Base-by-base conservation (phyloP, 2,888 invertebrate species). In the Leucoma salicis region DNA sequence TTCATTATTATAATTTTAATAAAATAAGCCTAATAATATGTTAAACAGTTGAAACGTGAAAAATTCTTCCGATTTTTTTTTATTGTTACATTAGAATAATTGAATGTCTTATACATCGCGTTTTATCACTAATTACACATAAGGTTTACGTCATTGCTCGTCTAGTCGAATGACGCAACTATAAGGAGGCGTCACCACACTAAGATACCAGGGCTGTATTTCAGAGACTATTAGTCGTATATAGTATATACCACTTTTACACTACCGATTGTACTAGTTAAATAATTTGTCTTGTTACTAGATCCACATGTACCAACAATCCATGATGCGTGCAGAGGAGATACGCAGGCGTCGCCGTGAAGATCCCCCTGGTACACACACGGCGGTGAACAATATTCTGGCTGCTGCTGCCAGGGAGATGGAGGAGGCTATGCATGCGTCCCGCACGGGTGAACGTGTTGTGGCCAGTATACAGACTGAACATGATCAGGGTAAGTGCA, bases 231-330 rank as follows among this genome's bases (percentile, higher is more conserved):
- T n/a, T n/a, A n/a, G n/a, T n/a, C n/a, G n/a, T n/a, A n/a, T n/a
- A n/a, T n/a, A n/a, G n/a, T n/a, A n/a, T n/a, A n/a, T n/a, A n/a
- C n/a, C n/a, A n/a, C n/a, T n/a, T n/a, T n/a, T n/a, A n/a, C n/a
- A n/a, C n/a, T n/a, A n/a, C n/a, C n/a, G n/a, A n/a, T n/a, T n/a
- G n/a, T n/a, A n/a, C n/a, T 21, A 21, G 8, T 21, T 21, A 8
- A 3, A 21, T 4, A 21, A 4, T 3, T 21, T 14, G 7, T 31
- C 39, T 43, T 49, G 35, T 44, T 36, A 44, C 28, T 68, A 89
- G 85, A 90, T 90, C 48, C 90, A 90, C 72, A 74, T 90, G 82
- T 90, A 90, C 69, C 90, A 90, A 58, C 90, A 90, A 53, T 87
- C 89, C 1, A 90, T 90, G 90, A 88, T 89, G 86, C 78, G 89